Conservation (phyloP, 2,113 vertebrate species). For the Vulpes ferrilata region DNA sequence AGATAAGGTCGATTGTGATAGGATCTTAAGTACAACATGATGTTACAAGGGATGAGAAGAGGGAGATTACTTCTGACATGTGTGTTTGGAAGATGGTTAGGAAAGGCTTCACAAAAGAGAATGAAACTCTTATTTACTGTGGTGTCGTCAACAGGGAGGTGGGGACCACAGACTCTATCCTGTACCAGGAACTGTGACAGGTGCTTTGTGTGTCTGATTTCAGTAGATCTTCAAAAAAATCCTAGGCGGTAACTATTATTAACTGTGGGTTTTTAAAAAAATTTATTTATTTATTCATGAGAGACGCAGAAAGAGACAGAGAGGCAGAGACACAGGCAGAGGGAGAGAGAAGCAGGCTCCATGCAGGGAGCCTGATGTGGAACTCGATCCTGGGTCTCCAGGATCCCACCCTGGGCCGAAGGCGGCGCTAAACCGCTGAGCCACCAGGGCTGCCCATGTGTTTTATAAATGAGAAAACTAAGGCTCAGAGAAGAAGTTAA, state of each 20-base stretch:
- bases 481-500: not conserved
- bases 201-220: not conserved
- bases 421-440: no score
- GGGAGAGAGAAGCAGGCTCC: no score
- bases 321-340: no score
- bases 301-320: no score
- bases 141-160: not conserved
- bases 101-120: not conserved
- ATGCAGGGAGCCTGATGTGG: no score
- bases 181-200: not conserved
- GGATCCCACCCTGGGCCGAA: no score
- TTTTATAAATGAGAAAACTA: conserved; percentile 12
- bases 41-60: not conserved
- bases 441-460: not conserved
- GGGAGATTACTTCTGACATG: not conserved
- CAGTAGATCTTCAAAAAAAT: not conserved
- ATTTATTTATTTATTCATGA: no score
- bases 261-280: not conserved
- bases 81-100: not conserved
- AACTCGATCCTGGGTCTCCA: no score
- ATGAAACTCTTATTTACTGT: not conserved
- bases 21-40: not conserved
- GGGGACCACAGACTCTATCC: not conserved
- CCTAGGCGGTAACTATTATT: not conserved
- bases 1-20: not conserved